Percentiles rank a stretch among this genome's conserved stretches.
These are phyloP conservation scores for Psilopogon haemacephalus DNA, from an alignment of 2,113 vertebrate species.

Conservation along the genomic window DNA sequence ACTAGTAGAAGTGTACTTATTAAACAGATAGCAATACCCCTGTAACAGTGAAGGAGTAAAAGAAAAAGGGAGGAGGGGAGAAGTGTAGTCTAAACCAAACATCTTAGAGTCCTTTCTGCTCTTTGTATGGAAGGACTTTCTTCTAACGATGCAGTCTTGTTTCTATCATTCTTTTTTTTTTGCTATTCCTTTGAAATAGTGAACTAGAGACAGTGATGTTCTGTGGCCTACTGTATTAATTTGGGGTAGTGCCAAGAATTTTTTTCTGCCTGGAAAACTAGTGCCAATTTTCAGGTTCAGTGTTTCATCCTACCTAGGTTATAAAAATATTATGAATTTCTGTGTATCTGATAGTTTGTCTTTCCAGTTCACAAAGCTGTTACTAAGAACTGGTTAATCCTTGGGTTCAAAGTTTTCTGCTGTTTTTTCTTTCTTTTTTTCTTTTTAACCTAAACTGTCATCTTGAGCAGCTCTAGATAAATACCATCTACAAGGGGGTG, in stretches of 20 bases:
- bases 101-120: background rate
- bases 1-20: background rate
- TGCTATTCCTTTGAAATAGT: background rate
- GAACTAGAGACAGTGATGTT: background rate
- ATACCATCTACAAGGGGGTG: background rate
- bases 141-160: background rate
- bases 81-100: background rate
- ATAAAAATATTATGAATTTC: slow-evolving; percentile 29
- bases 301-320: background rate
- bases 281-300: slow-evolving; percentile 26
- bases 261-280: slow-evolving; percentile 34
- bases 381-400: background rate
- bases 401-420: background rate
- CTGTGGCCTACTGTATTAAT: slow-evolving; percentile 29
- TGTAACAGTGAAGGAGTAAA: background rate
- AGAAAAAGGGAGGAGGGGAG: background rate
- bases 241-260: slow-evolving; percentile 26
- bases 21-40: background rate
- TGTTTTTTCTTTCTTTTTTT: background rate
- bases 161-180: background rate
- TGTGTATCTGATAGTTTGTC: background rate
- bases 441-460: background rate
- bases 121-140: background rate
- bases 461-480: background rate
- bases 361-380: slow-evolving; percentile 2